A percentile compares a stretch with the other conserved stretches of the same genome.
phyloP scores from a whole-genome alignment of 1,140 invertebrate species.

The Drosophila insularis region DNA sequence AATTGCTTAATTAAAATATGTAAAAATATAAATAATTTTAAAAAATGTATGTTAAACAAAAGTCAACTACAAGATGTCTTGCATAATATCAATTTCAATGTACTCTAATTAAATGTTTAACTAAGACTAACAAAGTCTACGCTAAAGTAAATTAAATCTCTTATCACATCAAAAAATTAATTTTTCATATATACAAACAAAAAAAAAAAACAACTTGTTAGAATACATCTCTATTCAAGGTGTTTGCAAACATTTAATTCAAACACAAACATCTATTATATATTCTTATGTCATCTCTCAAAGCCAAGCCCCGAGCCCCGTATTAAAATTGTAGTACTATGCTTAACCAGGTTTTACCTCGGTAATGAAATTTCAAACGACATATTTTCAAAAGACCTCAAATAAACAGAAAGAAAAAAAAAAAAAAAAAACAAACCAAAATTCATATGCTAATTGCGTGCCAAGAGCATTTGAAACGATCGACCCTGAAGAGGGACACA shows the following conservation, averaged over 20 bases:
- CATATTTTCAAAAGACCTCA: conserved; percentile 34
- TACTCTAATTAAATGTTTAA: too few relatives aligned
- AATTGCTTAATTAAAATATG: too few relatives aligned
- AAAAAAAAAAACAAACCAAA: too few relatives aligned
- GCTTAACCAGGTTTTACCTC: conserved; percentile 7
- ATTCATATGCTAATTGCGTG: conserved; percentile 58
- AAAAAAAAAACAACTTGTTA: background rate
- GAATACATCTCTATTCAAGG: background rate
- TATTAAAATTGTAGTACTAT: conserved; percentile 22
- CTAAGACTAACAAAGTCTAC: too few relatives aligned
- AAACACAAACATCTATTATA: background rate
- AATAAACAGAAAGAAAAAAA: too few relatives aligned
- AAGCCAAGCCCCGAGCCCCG: conserved; percentile 18
- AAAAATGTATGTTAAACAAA: too few relatives aligned
- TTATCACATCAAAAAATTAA: too few relatives aligned
- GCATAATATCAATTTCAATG: too few relatives aligned
- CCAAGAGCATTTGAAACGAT: conserved; percentile 51
- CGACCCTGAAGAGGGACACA: conserved; percentile 38
- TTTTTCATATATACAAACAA: too few relatives aligned
- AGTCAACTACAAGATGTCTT: too few relatives aligned
- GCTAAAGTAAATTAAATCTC: too few relatives aligned
- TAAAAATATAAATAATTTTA: too few relatives aligned
- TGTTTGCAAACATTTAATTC: background rate
- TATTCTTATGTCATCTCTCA: conserved; percentile 3
- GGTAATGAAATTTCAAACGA: conserved; percentile 45